Percentiles rank a stretch among this genome's conserved stretches.
Evolutionary conservation across 1,140 invertebrate genomes (phyloP).

Genomic region (Drosophila athabasca): DNA sequence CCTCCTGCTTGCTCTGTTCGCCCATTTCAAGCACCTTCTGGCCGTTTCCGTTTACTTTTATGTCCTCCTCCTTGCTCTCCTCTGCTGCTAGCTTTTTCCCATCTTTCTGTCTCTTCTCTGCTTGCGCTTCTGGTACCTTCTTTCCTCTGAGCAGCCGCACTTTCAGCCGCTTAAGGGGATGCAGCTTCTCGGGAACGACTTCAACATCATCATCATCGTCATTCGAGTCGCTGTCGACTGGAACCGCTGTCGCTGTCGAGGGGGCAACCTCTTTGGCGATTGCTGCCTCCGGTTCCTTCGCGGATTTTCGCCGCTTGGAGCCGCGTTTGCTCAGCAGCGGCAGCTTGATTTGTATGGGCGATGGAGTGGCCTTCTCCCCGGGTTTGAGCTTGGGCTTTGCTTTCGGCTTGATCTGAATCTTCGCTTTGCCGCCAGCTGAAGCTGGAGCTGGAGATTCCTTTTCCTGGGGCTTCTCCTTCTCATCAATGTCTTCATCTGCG

Average conservation of each 20-base stretch:
- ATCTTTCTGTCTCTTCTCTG: background rate
- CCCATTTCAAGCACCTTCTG: too few species aligned
- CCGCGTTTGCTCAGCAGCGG: conserved; percentile 63
- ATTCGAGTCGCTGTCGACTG: too few species aligned
- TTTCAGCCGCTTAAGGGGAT: conserved; percentile 56
- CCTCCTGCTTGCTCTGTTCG: background rate
- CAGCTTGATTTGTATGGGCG: conserved; percentile 69
- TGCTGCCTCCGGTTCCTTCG: conserved; percentile 26
- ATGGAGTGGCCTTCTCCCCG: conserved; percentile 5
- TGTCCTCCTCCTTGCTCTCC: conserved; percentile 3
- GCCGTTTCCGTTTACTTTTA: too few species aligned
- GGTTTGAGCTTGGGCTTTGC: conserved; percentile 9
- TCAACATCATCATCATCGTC: conserved; percentile 57
- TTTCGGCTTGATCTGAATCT: conserved; percentile 13
- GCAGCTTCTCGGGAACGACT: conserved; percentile 44
- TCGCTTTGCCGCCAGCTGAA: background rate
- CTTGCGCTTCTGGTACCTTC: background rate
- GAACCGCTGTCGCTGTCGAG: conserved; percentile 50
- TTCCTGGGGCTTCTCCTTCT: background rate
- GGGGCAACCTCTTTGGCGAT: background rate
- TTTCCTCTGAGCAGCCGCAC: conserved; percentile 28
- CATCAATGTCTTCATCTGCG: background rate
- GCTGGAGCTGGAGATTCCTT: background rate
- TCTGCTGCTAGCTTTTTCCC: background rate
- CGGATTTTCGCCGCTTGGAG: conserved; percentile 63